Conservation (phyloP, 2,113 vertebrate species). For the Monopterus albus region DNA sequence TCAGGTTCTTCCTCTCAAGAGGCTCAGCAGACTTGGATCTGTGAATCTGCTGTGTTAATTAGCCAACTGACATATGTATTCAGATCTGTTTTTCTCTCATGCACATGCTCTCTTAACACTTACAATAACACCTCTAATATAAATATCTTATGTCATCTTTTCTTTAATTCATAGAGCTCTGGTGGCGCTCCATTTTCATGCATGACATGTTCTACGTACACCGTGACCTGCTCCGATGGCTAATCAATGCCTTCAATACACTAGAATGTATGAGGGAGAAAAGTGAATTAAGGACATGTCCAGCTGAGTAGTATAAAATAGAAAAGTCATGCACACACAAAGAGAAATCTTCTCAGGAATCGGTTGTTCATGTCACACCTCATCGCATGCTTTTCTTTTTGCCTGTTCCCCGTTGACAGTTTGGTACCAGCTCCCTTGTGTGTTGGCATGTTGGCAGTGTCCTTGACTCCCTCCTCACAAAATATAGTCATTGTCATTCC, state of each 20-base stretch:
- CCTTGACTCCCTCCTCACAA: conserved; percentile 41
- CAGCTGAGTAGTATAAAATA: neutral
- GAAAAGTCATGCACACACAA: conserved; percentile 31
- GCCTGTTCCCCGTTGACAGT: neutral
- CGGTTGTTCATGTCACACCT: conserved; percentile 30
- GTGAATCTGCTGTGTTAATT: conserved; percentile 50
- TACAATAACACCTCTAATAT: neutral
- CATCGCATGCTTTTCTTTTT: neutral
- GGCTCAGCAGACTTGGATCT: conserved; percentile 5
- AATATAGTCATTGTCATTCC: conserved; percentile 59
- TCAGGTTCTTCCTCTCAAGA: conserved; percentile 17
- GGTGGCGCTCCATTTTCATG: conserved; percentile 24
- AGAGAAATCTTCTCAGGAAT: conserved; percentile 24
- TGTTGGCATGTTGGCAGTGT: conserved; percentile 18
- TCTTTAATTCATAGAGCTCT: conserved; percentile 41
- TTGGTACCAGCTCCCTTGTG: conserved; percentile 24
- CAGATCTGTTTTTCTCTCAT: conserved; percentile 14
- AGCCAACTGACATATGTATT: conserved; percentile 30
- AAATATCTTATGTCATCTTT: conserved; percentile 14
- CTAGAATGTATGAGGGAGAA: neutral
- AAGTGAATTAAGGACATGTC: conserved; percentile 13
- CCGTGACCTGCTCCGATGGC: conserved; percentile 6
- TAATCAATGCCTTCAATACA: conserved; percentile 19
- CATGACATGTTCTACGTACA: neutral
- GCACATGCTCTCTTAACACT: neutral